phyloP scores from a whole-genome alignment of 23 tunicate species.

The Styela clava region DNA sequence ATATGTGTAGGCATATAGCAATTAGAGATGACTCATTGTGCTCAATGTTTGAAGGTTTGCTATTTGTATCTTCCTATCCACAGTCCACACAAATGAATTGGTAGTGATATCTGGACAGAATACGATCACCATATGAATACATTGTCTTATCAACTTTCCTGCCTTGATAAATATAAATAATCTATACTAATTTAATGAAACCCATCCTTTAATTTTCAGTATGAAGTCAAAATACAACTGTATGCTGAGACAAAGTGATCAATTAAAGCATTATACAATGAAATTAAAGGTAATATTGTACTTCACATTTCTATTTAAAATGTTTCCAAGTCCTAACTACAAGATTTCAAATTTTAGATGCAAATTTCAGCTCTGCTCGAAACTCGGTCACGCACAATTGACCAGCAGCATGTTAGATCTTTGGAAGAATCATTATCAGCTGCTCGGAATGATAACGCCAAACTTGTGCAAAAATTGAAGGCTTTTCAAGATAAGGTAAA shows the following conservation, averaged over 20 bases:
- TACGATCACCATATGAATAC: too few relatives aligned
- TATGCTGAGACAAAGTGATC: slow-evolving; percentile 33
- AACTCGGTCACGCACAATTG: slow-evolving; percentile 38
- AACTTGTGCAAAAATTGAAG: slow-evolving; percentile 16
- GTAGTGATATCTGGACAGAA: too few relatives aligned
- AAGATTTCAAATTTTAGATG: slow-evolving; percentile 16
- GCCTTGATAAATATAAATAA: too few relatives aligned
- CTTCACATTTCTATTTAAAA: background rate
- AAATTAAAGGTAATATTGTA: slow-evolving; percentile 45
- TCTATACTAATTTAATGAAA: too few relatives aligned
- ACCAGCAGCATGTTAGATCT: slow-evolving; percentile 31
- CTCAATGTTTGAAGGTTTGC: too few relatives aligned
- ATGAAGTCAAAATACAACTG: slow-evolving; percentile 38
- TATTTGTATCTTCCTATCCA: too few relatives aligned
- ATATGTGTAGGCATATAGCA: too few relatives aligned
- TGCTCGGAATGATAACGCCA: slow-evolving; percentile 25
- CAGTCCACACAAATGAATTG: too few relatives aligned
- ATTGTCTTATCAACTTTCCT: too few relatives aligned
- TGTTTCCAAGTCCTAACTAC: background rate
- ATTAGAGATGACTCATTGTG: too few relatives aligned
- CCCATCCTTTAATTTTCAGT: slow-evolving; percentile 27
- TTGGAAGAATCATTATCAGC: slow-evolving; percentile 40
- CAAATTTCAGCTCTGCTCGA: slow-evolving; percentile 51
- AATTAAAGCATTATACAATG: slow-evolving; percentile 35
- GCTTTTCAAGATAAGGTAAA: slow-evolving; percentile 38